These are phyloP conservation scores for Apoderus coryli DNA, from an alignment of 2,888 invertebrate genomes.

Conservation along the genomic window DNA sequence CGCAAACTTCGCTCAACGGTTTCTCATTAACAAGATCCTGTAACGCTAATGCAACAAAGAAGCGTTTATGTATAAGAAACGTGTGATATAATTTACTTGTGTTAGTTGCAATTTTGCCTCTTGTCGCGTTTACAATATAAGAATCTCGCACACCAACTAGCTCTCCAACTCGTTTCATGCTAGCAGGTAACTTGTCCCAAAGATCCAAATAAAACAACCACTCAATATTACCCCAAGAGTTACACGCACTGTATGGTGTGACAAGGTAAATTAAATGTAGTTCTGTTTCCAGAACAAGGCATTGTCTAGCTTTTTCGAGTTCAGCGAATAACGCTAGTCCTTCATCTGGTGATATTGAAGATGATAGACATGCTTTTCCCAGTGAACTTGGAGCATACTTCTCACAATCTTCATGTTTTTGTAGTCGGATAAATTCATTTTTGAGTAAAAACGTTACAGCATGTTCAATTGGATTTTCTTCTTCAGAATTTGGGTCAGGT, in stretches of 20 bases:
- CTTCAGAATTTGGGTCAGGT: conserved; percentile 19
- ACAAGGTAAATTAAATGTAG: conserved; percentile 90
- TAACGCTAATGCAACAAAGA: conserved; percentile 80
- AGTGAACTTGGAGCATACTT: conserved; percentile 67
- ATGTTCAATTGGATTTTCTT: conserved; percentile 35
- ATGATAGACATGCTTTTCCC: conserved; percentile 83
- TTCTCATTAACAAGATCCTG: conserved; percentile 88
- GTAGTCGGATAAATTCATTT: conserved; percentile 68
- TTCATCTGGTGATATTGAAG: conserved; percentile 90
- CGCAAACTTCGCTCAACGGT: conserved; percentile 64
- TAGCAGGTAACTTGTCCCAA: conserved; percentile 66
- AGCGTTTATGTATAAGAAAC: conserved; percentile 56
- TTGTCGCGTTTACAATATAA: conserved; percentile 65
- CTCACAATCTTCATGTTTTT: conserved; percentile 35
- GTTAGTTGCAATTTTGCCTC: conserved; percentile 46
- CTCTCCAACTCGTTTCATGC: conserved; percentile 75
- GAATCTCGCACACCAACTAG: conserved; percentile 79
- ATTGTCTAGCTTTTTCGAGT: conserved; percentile 74
- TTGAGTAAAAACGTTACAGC: conserved; percentile 57
- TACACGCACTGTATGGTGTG: conserved; percentile 81
- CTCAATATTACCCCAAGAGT: conserved; percentile 65
- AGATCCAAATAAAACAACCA: conserved; percentile 66
- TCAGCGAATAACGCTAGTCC: conserved; percentile 81
- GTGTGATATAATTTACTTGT: conserved; percentile 35
- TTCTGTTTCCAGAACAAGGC: conserved; percentile 87